Evolutionary conservation across 2,888 invertebrate genomes (phyloP), one percentile per base, ranked within the genome.

Genomic region (Stratiomys singularior): DNA sequence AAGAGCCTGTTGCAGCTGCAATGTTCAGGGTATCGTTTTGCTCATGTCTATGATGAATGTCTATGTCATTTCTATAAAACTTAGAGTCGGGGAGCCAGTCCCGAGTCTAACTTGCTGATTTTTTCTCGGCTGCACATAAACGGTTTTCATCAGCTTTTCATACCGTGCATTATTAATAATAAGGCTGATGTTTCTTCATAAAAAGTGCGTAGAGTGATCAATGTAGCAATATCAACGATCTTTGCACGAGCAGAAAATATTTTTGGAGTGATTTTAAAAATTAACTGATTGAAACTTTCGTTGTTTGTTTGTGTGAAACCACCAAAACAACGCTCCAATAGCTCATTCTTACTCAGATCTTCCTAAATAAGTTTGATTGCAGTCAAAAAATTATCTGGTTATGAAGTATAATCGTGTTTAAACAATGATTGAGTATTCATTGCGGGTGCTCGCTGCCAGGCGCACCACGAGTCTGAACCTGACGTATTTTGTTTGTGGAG

Each of bases 281-380:
- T 81, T n/a, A 82, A 77, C 72, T 83, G 82, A 77, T 83, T 84
- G 11, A 81, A 82, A 78, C 83, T 83, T 78, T 84, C 84, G 74
- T 84, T 84, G 64, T 81, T 83, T 74, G 84, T 84, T 80, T 84
- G 83, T 4, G 81, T 84, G 77, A 83, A 83, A 52, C 83, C 83
- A 76, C 83, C 83, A 72, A 83, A 79, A 81, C 83, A 84, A 77
- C 83, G 47, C 76, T 82, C 81, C 69, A 84, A 77, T 58, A 84
- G 79, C 58, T 79, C 78, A 47, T 83, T 81, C n/a, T 82, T 82
- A 64, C 82, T 83, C 25, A 84, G 82, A 79, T 84, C 82, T 81
- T 82, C 81, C 79, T 83, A 83, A 77, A 83, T 82, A 5, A 83
- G 83, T 27, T 82, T 80, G 18, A 83, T 81, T 27, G 76, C 80